Conservation (phyloP, 2,888 invertebrate species). For the Rugalucina vietnamica region DNA sequence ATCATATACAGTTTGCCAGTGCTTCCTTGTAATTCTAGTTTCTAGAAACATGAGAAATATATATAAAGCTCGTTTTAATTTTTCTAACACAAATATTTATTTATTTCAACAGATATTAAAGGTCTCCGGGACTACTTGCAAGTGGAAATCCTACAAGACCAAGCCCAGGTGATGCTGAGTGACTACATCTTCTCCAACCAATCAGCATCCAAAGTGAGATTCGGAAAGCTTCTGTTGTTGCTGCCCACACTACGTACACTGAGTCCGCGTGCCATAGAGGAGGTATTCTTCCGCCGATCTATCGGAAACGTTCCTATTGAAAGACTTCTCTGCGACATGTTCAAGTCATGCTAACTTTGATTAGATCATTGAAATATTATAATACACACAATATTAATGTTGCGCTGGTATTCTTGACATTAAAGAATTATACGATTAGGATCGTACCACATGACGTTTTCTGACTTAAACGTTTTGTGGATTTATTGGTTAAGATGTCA, state of each 20-base stretch:
- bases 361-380: too few species aligned
- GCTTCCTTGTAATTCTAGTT: too few species aligned
- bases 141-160: slow-evolving; percentile 89
- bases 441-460: too few species aligned
- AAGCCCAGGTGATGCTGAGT: slow-evolving; percentile 91
- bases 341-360: slow-evolving; percentile 83
- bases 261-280: slow-evolving; percentile 86
- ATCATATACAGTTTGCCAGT: too few species aligned
- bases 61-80: neutral
- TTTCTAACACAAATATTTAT: neutral
- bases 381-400: too few species aligned
- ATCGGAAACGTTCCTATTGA: slow-evolving; percentile 90
- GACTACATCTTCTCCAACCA: slow-evolving; percentile 86
- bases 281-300: slow-evolving; percentile 91
- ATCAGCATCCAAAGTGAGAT: slow-evolving; percentile 85
- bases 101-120: slow-evolving; percentile 85
- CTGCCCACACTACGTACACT: slow-evolving; percentile 88
- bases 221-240: slow-evolving; percentile 90
- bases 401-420: too few species aligned
- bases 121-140: slow-evolving; percentile 87
- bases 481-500: too few species aligned
- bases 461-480: too few species aligned
- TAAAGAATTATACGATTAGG: too few species aligned
- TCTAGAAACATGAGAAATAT: too few species aligned
- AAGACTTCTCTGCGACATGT: slow-evolving; percentile 88